A percentile compares a stretch with the other conserved stretches of the same genome.
phyloP scores from a whole-genome alignment of 2,888 invertebrate species.

The Ptilodon capucinus region DNA sequence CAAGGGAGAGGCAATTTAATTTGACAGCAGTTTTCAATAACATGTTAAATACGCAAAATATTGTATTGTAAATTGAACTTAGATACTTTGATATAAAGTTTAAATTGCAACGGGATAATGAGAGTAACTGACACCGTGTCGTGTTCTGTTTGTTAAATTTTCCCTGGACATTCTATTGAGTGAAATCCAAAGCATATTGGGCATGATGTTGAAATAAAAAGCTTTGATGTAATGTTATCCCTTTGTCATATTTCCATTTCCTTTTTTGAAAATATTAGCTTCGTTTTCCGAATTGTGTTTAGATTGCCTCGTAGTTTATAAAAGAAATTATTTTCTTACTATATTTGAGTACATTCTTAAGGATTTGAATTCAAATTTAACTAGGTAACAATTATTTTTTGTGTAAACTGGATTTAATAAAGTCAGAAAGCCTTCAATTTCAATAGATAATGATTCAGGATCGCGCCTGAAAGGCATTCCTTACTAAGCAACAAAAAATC shows the following conservation, averaged over 20 bases:
- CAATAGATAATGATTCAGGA: too few relatives aligned
- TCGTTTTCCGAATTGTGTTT: constrained; percentile 23
- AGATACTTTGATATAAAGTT: neutral
- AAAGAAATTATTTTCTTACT: neutral
- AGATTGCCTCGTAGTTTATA: constrained; percentile 5
- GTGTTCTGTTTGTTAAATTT: constrained; percentile 38
- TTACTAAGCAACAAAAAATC: too few relatives aligned
- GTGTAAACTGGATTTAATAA: too few relatives aligned
- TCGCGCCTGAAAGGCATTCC: too few relatives aligned
- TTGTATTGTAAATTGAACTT: neutral
- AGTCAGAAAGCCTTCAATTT: too few relatives aligned
- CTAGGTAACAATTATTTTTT: too few relatives aligned
- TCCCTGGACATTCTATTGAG: constrained; percentile 66
- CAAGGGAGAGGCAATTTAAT: constrained; percentile 69
- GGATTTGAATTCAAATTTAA: too few relatives aligned
- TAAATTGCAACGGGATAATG: neutral
- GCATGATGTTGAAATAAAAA: constrained; percentile 58
- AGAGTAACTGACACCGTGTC: neutral
- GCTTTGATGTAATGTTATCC: constrained; percentile 74
- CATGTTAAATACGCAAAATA: neutral
- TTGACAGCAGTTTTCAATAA: neutral
- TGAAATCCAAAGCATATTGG: constrained; percentile 79
- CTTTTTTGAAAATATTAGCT: constrained; percentile 55
- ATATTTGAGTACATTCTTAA: too few relatives aligned
- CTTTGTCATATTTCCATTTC: constrained; percentile 41